Base-by-base conservation (phyloP, 2,113 vertebrate species). In the Lates calcarifer region DNA sequence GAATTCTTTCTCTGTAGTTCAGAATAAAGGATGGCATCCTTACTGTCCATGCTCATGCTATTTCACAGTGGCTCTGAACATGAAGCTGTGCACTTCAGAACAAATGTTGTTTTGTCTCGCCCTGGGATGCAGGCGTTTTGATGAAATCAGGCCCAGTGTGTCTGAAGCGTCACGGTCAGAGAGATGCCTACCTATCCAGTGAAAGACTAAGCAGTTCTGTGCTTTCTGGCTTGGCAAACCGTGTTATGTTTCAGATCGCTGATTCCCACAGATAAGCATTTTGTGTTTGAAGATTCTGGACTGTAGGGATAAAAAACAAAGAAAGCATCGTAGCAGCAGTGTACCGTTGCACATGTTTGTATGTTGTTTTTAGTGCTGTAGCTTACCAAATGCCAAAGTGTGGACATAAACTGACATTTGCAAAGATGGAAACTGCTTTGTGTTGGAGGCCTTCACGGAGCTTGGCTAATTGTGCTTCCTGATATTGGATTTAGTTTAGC, bases 91-190 rank as follows among this genome's bases (percentile, higher is more conserved):
- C 83, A 61, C 81, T 68, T 74, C 65, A 75, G 69, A 75, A 82
- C 83, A 86, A 84, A 77, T 74, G 79, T 78, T 77, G 62, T 77
- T 78, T 90, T 78, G 77, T 74, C 75, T 90, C 83, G 12, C 80
- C 33, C 55, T 75, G 81, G 65, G 80, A 84, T 64, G 62, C 58
- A 35, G 20, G 74, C 29, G 41, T 81, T 90, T 77, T 79, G 81
- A 90, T 83, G 53, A 85, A 91, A 91, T 83, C 78, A 41, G 79
- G 76, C 83, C 57, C 75, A 56, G 74, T 73, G 74, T 86, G 83
- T 83, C 29, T 72, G 77, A 79, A 69, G 84, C 49, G 43, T 91
- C 87, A 86, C 65, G 66, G 89, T 84, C 86, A 82, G 86, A 81
- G 70, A 56, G 80, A 83, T 72, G 68, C 81, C 73, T 77, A 81